A percentile compares a stretch with the other conserved stretches of the same genome.
Evolutionary conservation across 2,797 vertebrate genomes (phyloP).

Genomic region (Acanthis flammea): DNA sequence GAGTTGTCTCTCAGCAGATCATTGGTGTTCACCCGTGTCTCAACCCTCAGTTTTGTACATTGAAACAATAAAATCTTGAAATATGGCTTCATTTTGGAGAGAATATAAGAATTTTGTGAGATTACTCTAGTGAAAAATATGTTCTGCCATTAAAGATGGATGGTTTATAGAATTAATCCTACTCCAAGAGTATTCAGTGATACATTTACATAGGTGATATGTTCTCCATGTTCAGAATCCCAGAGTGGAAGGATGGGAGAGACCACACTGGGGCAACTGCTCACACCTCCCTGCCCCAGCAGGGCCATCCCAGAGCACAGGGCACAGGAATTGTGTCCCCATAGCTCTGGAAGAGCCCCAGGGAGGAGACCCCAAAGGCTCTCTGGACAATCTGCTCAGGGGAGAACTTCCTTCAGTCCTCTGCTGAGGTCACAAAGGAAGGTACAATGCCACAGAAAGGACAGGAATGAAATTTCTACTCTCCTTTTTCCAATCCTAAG

Average conservation of each 20-base stretch:
- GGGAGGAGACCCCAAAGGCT: not conserved
- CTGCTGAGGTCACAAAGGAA: not conserved
- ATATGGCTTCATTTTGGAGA: not conserved
- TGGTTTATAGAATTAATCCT: not conserved
- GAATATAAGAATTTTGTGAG: not conserved
- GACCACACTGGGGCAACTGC: not conserved
- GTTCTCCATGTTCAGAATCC: not conserved
- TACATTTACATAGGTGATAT: not conserved
- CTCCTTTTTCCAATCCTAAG: not conserved
- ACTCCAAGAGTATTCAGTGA: not conserved
- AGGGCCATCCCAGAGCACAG: not conserved
- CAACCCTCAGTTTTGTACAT: not conserved
- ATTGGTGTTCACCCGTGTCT: not conserved
- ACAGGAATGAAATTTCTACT: rapidly evolving
- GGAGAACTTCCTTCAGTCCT: not conserved
- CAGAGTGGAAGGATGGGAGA: rapidly evolving
- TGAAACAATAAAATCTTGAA: not conserved
- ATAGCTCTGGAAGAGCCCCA: not conserved
- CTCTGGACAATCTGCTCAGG: rapidly evolving
- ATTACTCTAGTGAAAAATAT: not conserved
- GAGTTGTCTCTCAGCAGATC: not conserved
- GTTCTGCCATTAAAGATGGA: not conserved
- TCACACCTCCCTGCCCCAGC: not conserved
- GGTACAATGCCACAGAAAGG: not conserved
- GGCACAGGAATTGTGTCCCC: not conserved